phyloP scores from a whole-genome alignment of 2,113 vertebrate genomes.

The Toxotes chatareus region DNA sequence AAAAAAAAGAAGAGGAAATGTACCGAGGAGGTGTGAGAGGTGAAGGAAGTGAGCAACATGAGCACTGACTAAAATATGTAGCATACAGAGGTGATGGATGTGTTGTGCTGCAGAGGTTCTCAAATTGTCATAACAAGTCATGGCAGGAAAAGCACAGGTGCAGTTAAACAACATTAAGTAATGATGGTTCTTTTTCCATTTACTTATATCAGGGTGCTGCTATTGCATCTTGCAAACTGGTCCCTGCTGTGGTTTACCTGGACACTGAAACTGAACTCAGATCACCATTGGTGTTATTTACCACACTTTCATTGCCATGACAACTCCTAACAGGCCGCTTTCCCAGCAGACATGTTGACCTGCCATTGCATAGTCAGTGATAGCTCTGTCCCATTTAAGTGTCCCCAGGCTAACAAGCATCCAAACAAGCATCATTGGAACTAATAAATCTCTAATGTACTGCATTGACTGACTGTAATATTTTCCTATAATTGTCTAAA shows the following conservation, averaged over 20 bases:
- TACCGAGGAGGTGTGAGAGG: slow-evolving; percentile 25
- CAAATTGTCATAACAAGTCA: neutral
- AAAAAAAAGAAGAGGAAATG: slow-evolving; percentile 31
- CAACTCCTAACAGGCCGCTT: neutral
- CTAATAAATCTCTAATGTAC: neutral
- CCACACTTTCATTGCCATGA: neutral
- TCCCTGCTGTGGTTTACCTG: neutral
- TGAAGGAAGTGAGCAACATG: slow-evolving; percentile 4
- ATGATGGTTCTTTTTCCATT: neutral
- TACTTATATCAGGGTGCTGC: neutral
- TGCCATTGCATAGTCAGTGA: neutral
- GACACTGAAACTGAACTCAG: neutral
- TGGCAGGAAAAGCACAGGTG: neutral
- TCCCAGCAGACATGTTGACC: neutral
- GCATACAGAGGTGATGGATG: neutral
- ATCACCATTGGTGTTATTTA: neutral
- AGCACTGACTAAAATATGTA: neutral
- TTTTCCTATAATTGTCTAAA: neutral
- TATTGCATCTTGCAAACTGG: neutral
- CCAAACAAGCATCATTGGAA: neutral
- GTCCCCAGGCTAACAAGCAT: neutral
- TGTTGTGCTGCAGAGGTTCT: neutral
- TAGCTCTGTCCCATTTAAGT: neutral
- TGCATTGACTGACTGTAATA: neutral
- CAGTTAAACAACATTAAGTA: neutral